Base-by-base conservation (phyloP, 2,113 vertebrate species). In the Microtus pennsylvanicus region DNA sequence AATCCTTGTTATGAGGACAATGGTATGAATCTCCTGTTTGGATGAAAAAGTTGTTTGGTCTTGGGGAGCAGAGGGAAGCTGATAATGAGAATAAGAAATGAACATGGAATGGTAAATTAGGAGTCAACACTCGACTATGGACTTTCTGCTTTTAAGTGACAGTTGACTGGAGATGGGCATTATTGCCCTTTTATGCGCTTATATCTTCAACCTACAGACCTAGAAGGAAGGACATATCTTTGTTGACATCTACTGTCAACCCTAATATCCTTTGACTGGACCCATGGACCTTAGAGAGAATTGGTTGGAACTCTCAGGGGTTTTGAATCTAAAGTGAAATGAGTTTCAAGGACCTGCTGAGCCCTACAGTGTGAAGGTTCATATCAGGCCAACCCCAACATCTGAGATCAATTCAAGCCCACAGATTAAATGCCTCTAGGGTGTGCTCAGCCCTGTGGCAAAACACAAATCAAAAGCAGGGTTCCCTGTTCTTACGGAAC, bases 381-480 rank as follows among this genome's bases (percentile, higher is more conserved):
- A 87, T 21, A 63, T 52, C 35, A 65, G 95, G 94, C 96, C 86
- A 75, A 94, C 38, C 33, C 86, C 63, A 87, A 72, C 86, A 58
- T 83, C 93, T 88, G 58, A 95, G 96, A 97, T 96, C 96, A 95
- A 91, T 97, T 97, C 94, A 95, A 93, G 91, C 80, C 94, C 97
- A 97, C 38, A 95, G 95, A 97, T 96, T 83, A 95, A 97, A 97
- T 76, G 89, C 82, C 92, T 90, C 94, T 77, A 91, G 96, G 82
- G 95, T 97, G 63, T 96, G 74, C 82, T 97, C 86, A 93, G 78
- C 42, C 55, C 93, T 76, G 89, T 94, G 89, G 77, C 77, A 82
- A 97, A 92, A 97, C 28, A 93, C 89, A 96, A 97, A 96, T 96
- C 96, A 96, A 96, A 97, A 89, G 94, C 74, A 70, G 69, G 96